Evolutionary conservation across 1,140 invertebrate genomes (phyloP).

Genomic region (Hormaphis cornu): DNA sequence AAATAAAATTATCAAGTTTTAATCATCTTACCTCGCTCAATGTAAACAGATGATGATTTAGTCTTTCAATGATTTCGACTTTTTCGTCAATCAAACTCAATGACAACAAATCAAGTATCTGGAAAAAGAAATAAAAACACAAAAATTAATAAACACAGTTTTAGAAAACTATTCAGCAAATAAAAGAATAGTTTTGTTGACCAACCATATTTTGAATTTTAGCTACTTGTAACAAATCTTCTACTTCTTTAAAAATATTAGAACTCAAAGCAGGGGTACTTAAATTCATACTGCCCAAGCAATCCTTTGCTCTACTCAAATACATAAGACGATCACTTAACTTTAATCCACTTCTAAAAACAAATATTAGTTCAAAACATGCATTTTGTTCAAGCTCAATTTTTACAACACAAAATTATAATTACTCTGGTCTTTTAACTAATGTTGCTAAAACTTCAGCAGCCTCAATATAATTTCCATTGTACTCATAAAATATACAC

Average conservation of each 20-base stretch:
- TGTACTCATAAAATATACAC: constrained; percentile 93
- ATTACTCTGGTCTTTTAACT: constrained; percentile 68
- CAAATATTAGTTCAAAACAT: no score
- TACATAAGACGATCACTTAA: constrained; percentile 23
- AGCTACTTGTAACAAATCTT: constrained; percentile 46
- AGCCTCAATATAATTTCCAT: constrained; percentile 83
- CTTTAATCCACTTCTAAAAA: constrained; percentile 9
- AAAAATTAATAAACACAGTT: background rate
- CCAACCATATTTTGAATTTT: constrained; percentile 59
- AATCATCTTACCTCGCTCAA: constrained; percentile 45
- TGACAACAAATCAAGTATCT: constrained; percentile 24
- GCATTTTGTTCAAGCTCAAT: no score
- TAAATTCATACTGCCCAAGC: constrained; percentile 16
- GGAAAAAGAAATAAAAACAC: background rate
- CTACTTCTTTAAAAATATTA: constrained; percentile 26
- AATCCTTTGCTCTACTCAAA: constrained; percentile 14
- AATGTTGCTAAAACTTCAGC: constrained; percentile 81
- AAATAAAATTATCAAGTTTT: no score
- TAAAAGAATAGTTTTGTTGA: no score
- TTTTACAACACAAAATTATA: constrained; percentile 44
- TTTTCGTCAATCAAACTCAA: background rate
- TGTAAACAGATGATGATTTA: constrained; percentile 50
- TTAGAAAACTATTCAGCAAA: no score
- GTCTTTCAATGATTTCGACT: constrained; percentile 39
- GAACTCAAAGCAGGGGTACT: constrained; percentile 17